Evolutionary conservation across 2,113 vertebrate species (phyloP), one percentile per base, ranked within the genome.

Genomic region (Callaeas wilsoni): DNA sequence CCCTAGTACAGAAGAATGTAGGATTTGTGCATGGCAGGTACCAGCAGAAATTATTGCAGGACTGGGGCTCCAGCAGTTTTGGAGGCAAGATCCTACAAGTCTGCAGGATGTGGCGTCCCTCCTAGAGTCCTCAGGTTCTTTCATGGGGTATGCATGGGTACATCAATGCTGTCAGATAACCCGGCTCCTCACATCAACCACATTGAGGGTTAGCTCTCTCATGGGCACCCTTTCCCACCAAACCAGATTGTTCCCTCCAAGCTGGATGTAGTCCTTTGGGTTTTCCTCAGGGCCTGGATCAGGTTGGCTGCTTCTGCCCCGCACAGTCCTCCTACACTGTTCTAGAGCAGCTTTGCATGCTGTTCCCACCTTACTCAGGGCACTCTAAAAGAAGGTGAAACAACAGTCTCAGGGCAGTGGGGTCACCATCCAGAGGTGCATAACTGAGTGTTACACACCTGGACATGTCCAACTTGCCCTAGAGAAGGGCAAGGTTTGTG

Each of bases 361-460:
- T 75, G n/a, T 37, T 26, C 33, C 17, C 5, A 10, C 18, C 9
- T 82, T 39, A 52, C 18, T 57, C 32, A 37, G 29, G 33, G 33
- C 16, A 11, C 32, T 62, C 19, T 41, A 44, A 69, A 60, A 53
- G 29, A 64, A 50, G 63, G 41, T 26, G 67, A 76, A 83, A 62
- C 37, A 39, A 30, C 0, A 0, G 37, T 25, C 18, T 68, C 33
- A 59, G 16, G 22, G n/a, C 20, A 52, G 8, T 47, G 41, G 10
- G 27, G 27, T 67, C 46, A 90, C 26, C 41, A 60, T 16, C 25
- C 32, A 60, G 53, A 35, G 39, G 16, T 16, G n/a, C 18, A 12
- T 29, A 52, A 30, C 8, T 8, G 37, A 73, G 10, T 68, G 29
- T 42, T 64, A 10, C 10, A 4, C 41, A 52, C 18, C 39, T 84